These are phyloP conservation scores for Anabas testudineus DNA, from an alignment of 2,797 vertebrate species.

Conservation along the genomic window DNA sequence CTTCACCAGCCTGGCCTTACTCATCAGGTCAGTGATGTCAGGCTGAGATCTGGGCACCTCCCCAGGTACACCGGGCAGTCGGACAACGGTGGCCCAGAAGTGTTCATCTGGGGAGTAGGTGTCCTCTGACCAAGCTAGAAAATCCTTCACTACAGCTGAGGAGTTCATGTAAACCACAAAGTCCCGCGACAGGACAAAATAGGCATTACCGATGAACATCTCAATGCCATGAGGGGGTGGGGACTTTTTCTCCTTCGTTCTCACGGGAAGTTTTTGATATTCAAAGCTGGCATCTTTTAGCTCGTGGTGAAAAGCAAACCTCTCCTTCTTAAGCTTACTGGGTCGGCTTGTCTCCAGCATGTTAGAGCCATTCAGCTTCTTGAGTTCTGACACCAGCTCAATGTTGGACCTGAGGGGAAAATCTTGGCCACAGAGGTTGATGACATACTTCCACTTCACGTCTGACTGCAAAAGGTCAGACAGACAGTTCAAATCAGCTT, in stretches of 20 bases:
- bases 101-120: constrained; percentile 96
- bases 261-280: constrained; percentile 84
- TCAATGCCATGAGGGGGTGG: constrained; percentile 88
- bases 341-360: constrained; percentile 92
- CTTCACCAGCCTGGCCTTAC: constrained; percentile 93
- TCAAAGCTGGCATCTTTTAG: constrained; percentile 81
- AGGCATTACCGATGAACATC: constrained; percentile 93
- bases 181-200: constrained; percentile 89
- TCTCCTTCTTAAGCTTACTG: constrained; percentile 82
- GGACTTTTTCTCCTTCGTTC: constrained; percentile 81
- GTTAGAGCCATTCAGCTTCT: constrained; percentile 85
- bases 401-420: constrained; percentile 92
- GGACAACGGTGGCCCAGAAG: constrained; percentile 93
- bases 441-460: constrained; percentile 92
- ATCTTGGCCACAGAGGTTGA: constrained; percentile 96
- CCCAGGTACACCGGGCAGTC: constrained; percentile 90
- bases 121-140: constrained; percentile 92
- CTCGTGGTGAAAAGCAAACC: constrained; percentile 88
- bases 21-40: constrained; percentile 91
- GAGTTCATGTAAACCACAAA: constrained; percentile 84
- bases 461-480: constrained; percentile 88
- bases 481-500: constrained; percentile 93
- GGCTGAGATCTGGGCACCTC: constrained; percentile 82
- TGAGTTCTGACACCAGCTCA: constrained; percentile 89
- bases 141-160: constrained; percentile 85